Conservation (phyloP, 1,140 invertebrate species). For the silkworm (Bombyx mori) region ASM3026992v2 NC_085118.1:14226501-14227000, state of each 20-base stretch:
- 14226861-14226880: constrained; percentile 92
- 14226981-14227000: constrained; percentile 79
- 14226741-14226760: constrained; percentile 95
- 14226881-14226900: constrained; percentile 91
- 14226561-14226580: constrained; percentile 91
- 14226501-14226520: constrained; percentile 83
- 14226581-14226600: constrained; percentile 82
- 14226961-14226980: constrained; percentile 82
- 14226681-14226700: constrained; percentile 91
- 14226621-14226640: constrained; percentile 90
- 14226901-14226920: constrained; percentile 88
- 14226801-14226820: constrained; percentile 93
- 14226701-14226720: constrained; percentile 89
- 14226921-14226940: constrained; percentile 87
- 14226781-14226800: constrained; percentile 94
- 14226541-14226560: constrained; percentile 89
- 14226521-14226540: constrained; percentile 91
- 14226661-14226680: constrained; percentile 77
- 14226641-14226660: constrained; percentile 81
- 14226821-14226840: constrained; percentile 91
- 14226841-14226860: constrained; percentile 84
- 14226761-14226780: constrained; percentile 94
- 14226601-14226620: constrained; percentile 93
- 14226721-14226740: constrained; percentile 90
- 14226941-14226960: constrained; percentile 80